These are phyloP conservation scores for Mormoops blainvillei DNA, from an alignment of 2,113 vertebrate genomes.

Conservation along the genomic window DNA sequence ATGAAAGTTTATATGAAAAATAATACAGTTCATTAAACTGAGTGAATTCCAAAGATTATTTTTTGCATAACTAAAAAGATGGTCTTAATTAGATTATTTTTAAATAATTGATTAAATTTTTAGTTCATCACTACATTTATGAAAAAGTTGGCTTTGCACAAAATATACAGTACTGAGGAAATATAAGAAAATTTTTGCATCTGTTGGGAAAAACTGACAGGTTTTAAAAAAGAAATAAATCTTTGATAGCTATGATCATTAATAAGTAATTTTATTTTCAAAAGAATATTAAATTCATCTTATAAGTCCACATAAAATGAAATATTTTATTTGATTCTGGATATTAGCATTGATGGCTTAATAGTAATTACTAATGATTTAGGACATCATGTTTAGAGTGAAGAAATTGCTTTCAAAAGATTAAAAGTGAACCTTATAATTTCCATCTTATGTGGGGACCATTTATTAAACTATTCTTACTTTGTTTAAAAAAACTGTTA, in stretches of 20 bases:
- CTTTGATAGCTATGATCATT: neutral
- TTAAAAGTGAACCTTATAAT: neutral
- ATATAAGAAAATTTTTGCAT: neutral
- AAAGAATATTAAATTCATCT: neutral
- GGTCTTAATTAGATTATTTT: neutral
- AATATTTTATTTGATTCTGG: neutral
- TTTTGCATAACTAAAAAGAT: neutral
- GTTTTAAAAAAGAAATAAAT: neutral
- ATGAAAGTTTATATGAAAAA: neutral
- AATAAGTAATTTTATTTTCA: neutral
- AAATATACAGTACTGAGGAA: neutral
- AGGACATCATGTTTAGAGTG: neutral
- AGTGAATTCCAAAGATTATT: neutral
- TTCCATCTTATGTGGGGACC: neutral
- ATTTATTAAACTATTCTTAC: neutral
- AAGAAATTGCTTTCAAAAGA: neutral
- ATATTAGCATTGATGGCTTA: neutral
- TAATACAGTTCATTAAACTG: neutral
- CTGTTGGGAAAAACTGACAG: neutral
- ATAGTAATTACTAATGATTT: neutral
- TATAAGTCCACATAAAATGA: neutral
- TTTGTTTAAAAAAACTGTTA: neutral
- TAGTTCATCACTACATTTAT: neutral
- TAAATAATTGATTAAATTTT: neutral
- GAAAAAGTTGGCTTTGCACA: neutral